Percentiles rank a stretch among this genome's conserved stretches.
phyloP scores from a whole-genome alignment of 2,888 invertebrate genomes.

The Drosophila stalkeri region DNA sequence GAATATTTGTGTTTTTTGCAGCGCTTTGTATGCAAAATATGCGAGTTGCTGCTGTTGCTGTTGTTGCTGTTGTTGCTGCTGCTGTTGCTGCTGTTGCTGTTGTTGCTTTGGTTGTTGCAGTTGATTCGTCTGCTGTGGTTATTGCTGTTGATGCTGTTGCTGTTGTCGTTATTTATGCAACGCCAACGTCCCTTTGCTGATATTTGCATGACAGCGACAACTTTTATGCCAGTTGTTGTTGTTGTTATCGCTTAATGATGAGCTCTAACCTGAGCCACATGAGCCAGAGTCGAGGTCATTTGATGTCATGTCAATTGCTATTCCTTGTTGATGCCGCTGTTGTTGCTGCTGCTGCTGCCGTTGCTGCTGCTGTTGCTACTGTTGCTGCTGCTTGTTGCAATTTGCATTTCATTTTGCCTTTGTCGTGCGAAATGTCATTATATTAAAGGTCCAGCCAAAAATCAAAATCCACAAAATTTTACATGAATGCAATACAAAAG shows the following conservation, averaged over 20 bases:
- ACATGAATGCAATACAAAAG: background rate
- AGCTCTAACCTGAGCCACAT: slow-evolving; percentile 49
- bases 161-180: slow-evolving; percentile 71
- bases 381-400: slow-evolving; percentile 57
- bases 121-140: slow-evolving; percentile 30
- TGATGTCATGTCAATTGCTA: slow-evolving; percentile 55
- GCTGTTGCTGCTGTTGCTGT: slow-evolving; percentile 26
- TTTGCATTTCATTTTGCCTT: slow-evolving; percentile 74
- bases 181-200: slow-evolving; percentile 53
- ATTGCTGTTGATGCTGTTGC: slow-evolving; percentile 45
- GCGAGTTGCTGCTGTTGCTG: slow-evolving; percentile 39
- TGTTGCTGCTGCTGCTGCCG: slow-evolving; percentile 14
- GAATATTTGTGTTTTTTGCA: slow-evolving; percentile 40
- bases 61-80: slow-evolving; percentile 24
- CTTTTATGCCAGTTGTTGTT: slow-evolving; percentile 37
- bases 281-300: slow-evolving; percentile 65
- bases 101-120: slow-evolving; percentile 9
- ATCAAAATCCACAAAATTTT: slow-evolving; percentile 36
- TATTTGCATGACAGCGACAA: slow-evolving; percentile 59
- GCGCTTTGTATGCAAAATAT: slow-evolving; percentile 75
- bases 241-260: slow-evolving; percentile 66
- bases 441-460: slow-evolving; percentile 64
- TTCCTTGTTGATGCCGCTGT: slow-evolving; percentile 24
- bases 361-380: slow-evolving; percentile 14
- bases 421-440: slow-evolving; percentile 72